Evolutionary conservation across 2,113 vertebrate genomes (phyloP).

Genomic region (Anarhynchus alexandrinus): DNA sequence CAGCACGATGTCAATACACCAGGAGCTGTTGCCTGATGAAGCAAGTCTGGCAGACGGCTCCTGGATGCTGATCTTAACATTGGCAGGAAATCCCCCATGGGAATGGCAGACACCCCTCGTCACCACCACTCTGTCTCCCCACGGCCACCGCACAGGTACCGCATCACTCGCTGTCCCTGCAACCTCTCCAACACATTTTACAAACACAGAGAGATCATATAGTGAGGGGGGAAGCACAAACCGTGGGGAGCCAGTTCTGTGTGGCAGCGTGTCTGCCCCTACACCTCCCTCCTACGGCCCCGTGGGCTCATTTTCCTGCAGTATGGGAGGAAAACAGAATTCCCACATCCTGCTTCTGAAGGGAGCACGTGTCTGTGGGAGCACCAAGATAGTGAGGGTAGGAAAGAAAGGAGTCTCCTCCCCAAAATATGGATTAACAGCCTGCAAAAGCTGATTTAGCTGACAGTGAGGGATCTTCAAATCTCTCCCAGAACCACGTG

Average conservation of each 20-base stretch:
- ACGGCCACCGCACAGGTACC: not conserved
- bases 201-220: not conserved
- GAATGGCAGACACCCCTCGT: not conserved
- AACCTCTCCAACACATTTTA: not conserved
- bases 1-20: not conserved
- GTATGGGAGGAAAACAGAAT: not conserved
- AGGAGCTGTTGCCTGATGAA: not conserved
- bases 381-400: not conserved
- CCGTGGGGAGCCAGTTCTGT: not conserved
- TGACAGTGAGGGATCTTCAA: not conserved
- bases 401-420: not conserved
- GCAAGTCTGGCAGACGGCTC: not conserved
- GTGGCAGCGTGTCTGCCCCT: not conserved
- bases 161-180: not conserved
- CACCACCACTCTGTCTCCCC: not conserved
- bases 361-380: not conserved
- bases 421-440: not conserved
- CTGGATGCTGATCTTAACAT: fast-evolving
- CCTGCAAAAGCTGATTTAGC: not conserved
- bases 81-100: not conserved
- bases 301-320: not conserved
- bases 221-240: not conserved
- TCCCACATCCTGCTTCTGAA: not conserved
- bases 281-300: not conserved
- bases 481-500: not conserved